Base-by-base conservation (phyloP, 2,797 vertebrate species). In the Amphiprion clarkii region DNA sequence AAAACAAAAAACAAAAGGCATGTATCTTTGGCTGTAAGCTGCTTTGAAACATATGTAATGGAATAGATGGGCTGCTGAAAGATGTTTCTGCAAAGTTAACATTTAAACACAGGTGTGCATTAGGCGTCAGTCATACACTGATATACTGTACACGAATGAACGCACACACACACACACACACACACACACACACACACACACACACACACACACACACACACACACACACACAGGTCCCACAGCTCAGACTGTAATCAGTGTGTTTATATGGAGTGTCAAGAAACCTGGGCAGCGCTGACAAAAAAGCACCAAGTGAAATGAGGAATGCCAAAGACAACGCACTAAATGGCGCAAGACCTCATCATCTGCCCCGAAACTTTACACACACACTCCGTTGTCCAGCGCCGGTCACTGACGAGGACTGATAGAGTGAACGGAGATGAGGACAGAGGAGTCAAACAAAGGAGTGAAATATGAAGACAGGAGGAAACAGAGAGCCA, bases 361-460 rank as follows among this genome's bases (percentile, higher is more conserved):
- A 74, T 88, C 86, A 80, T 87, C 77, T 21, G 23, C 82, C 80
- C 78, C 19, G 14, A 48, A 83, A 75, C 57, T 78, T 69, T 33
- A 25, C 67, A 60, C 31, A 61, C 80, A 72, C 44, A 33, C 64
- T 58, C 12, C 12, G 70, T 55, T 65, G 84, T 83, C 70, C 46
- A 27, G 33, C 14, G 46, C 68, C 71, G 58, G 64, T 79, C 74
- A 33, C 67, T 84, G 88, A 88, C 74, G 81, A 90, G 83, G 87
- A 92, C 88, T 72, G 89, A 93, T 91, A 36, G 87, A 88, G 86
- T 56, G 81, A 92, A 81, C 83, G 85, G 91, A 95, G 92, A 91
- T 79, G 63, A 86, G 88, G 93, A 95, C 94, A 91, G 90, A 84
- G 87, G 88, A 93, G 95, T 95, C 94, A 96, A 95, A 96, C 95